These are phyloP conservation scores for Diadegma fenestrale DNA, from an alignment of 2,888 invertebrate genomes.

Conservation along the genomic window DNA sequence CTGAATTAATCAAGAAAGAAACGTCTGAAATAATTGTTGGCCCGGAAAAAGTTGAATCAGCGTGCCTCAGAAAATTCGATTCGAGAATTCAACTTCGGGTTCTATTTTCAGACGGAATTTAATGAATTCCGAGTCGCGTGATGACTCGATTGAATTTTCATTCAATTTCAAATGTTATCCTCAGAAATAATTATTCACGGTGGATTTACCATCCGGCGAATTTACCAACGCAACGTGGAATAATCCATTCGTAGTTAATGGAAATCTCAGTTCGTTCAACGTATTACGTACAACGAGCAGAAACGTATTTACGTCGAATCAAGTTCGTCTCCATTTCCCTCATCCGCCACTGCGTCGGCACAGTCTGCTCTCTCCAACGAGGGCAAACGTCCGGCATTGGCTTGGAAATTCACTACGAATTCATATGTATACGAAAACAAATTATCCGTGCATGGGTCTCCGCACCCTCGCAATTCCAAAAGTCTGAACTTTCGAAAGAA, in stretches of 20 bases:
- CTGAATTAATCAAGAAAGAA: neutral
- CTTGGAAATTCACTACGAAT: neutral
- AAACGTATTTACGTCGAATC: slow-evolving; percentile 39
- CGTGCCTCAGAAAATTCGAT: neutral
- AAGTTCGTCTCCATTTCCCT: slow-evolving; percentile 31
- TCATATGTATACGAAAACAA: slow-evolving; percentile 12
- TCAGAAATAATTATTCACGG: slow-evolving; percentile 8
- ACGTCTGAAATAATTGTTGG: neutral
- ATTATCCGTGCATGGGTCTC: neutral
- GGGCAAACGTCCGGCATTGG: slow-evolving; percentile 2
- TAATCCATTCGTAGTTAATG: slow-evolving; percentile 24
- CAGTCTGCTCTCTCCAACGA: neutral
- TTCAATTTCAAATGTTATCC: neutral
- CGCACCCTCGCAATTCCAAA: neutral
- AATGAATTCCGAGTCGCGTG: neutral
- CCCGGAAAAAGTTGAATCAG: too few species aligned
- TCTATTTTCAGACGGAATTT: neutral
- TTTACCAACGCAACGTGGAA: slow-evolving; percentile 1
- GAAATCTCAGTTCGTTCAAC: slow-evolving; percentile 34
- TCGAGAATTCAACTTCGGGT: neutral
- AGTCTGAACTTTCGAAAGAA: neutral
- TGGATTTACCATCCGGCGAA: neutral
- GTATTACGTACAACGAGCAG: slow-evolving; percentile 21
- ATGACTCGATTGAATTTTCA: neutral
- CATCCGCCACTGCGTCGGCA: neutral